Percentiles rank a stretch among this genome's conserved stretches.
These are phyloP conservation scores for Puntigrus tetrazona DNA, from an alignment of 2,113 vertebrate genomes.

Conservation along the genomic window DNA sequence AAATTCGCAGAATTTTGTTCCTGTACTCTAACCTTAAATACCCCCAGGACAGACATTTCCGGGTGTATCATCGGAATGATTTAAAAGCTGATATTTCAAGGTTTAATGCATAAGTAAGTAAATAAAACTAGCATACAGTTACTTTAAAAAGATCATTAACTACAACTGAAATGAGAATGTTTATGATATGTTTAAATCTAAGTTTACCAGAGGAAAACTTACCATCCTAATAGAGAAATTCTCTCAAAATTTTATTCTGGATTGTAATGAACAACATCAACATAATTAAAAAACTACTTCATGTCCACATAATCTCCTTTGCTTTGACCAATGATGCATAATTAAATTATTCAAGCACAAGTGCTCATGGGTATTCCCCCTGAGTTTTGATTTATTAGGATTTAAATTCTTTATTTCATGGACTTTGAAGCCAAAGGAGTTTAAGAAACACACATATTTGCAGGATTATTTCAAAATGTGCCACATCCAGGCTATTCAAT, in stretches of 20 bases:
- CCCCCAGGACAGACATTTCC: no score
- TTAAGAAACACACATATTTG: background rate
- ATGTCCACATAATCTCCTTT: background rate
- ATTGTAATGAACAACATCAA: background rate
- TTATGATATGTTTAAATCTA: no score
- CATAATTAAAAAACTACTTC: slow-evolving; percentile 1
- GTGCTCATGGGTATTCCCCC: background rate
- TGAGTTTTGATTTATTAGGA: background rate
- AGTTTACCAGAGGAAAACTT: background rate
- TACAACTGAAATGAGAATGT: background rate
- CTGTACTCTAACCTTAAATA: no score
- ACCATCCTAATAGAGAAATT: background rate
- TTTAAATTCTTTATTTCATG: background rate
- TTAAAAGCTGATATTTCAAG: no score
- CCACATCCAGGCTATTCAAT: background rate
- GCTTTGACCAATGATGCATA: background rate
- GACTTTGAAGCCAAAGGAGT: background rate
- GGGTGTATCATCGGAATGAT: no score
- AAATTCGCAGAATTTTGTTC: background rate
- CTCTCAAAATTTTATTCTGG: background rate
- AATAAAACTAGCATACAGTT: background rate
- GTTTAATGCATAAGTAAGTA: no score
- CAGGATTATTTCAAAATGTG: background rate
- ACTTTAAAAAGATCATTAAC: no score
- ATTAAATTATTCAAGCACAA: background rate